These are phyloP conservation scores for Leptogaster cylindrica DNA, from an alignment of 2,888 invertebrate species.

Conservation along the genomic window DNA sequence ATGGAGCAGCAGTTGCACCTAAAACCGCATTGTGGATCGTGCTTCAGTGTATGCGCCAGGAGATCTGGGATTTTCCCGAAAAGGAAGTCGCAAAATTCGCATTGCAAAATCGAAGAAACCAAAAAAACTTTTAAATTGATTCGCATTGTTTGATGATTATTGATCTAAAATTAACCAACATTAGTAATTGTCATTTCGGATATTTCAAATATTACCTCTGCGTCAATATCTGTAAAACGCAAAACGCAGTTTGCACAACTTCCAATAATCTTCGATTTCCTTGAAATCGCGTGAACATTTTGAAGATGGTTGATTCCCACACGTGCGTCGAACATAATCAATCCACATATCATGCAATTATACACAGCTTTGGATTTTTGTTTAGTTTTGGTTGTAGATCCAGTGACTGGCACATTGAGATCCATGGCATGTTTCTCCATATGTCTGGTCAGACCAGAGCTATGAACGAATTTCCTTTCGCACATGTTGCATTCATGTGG, in stretches of 20 bases:
- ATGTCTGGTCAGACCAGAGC: slow-evolving; percentile 58
- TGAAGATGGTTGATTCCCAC: slow-evolving; percentile 54
- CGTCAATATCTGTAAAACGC: no score
- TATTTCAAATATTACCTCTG: no score
- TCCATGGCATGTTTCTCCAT: slow-evolving; percentile 61
- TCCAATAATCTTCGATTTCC: no score
- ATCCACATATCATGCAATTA: slow-evolving; percentile 58
- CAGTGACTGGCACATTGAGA: slow-evolving; percentile 53
- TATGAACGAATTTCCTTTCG: slow-evolving; percentile 60
- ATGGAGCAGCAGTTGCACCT: slow-evolving; percentile 61
- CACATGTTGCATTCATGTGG: slow-evolving; percentile 60
- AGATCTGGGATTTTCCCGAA: slow-evolving; percentile 65
- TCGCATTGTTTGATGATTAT: neutral
- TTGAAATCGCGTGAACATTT: slow-evolving; percentile 52
- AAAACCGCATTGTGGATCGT: slow-evolving; percentile 55
- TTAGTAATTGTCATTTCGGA: no score
- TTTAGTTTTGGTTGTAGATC: slow-evolving; percentile 43
- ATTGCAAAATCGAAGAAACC: slow-evolving; percentile 63
- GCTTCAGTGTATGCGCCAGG: slow-evolving; percentile 56
- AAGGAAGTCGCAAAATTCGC: slow-evolving; percentile 68
- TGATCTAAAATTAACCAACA: neutral
- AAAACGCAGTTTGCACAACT: no score
- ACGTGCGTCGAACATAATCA: slow-evolving; percentile 55
- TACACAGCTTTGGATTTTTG: slow-evolving; percentile 54
- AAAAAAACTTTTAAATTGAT: slow-evolving; percentile 55